Percentiles rank a stretch among this genome's conserved stretches.
Evolutionary conservation across 2,113 vertebrate genomes (phyloP).

Genomic region (Brachirus orientalis): DNA sequence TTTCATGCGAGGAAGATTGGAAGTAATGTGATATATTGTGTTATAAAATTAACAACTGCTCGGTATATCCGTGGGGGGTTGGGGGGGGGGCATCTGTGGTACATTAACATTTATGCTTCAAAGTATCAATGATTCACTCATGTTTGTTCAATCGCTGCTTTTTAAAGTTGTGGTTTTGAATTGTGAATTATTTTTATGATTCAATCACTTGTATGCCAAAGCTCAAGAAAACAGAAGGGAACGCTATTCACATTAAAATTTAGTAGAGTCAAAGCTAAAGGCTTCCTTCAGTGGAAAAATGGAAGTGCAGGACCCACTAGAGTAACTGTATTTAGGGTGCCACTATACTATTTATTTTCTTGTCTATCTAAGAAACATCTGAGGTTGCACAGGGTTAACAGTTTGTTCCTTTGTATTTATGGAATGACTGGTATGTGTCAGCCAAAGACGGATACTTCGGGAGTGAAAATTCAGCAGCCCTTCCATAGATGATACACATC

Average conservation of each 20-base stretch:
- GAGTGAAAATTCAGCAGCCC: slow-evolving; percentile 35
- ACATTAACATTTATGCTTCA: slow-evolving; percentile 40
- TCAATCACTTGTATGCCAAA: slow-evolving; percentile 5
- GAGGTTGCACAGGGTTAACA: slow-evolving; percentile 63
- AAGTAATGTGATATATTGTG: slow-evolving; percentile 16
- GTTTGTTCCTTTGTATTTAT: slow-evolving; percentile 62
- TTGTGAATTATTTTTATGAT: slow-evolving; percentile 24
- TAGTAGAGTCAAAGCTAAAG: neutral
- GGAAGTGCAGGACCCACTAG: neutral
- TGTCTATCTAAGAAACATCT: slow-evolving; percentile 35
- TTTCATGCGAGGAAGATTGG: neutral
- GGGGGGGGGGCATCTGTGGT: slow-evolving; percentile 9
- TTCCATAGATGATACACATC: slow-evolving; percentile 35
- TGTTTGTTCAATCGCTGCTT: slow-evolving; percentile 21
- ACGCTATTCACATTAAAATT: neutral
- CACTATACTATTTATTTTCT: slow-evolving; percentile 12
- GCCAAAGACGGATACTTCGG: slow-evolving; percentile 50
- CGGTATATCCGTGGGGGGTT: slow-evolving; percentile 9
- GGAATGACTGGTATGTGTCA: slow-evolving; percentile 73
- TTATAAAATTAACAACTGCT: slow-evolving; percentile 27
- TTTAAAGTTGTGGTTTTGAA: slow-evolving; percentile 8
- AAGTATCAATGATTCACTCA: slow-evolving; percentile 25
- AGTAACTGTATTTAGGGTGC: neutral
- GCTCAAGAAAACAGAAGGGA: neutral
- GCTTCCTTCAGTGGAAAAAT: neutral